Conservation (phyloP, 1,140 invertebrate genomes). For the Panulirus ornatus region DNA sequence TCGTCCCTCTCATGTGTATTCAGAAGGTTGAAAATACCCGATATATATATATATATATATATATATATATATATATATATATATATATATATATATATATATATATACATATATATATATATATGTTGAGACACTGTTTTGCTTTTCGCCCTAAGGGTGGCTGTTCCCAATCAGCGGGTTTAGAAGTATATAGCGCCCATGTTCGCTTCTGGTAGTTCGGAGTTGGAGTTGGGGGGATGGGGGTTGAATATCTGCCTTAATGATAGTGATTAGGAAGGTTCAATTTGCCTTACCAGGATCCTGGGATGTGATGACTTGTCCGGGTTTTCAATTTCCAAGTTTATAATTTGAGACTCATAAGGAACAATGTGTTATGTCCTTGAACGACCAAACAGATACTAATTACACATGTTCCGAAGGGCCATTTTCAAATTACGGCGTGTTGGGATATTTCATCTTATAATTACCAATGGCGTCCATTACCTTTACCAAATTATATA, state of each 20-base stretch:
- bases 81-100: neutral
- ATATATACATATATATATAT: neutral
- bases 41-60: neutral
- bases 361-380: constrained; percentile 43
- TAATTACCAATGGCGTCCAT: constrained; percentile 55
- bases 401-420: constrained; percentile 51
- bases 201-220: constrained; percentile 22
- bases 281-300: constrained; percentile 46
- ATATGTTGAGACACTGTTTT: neutral
- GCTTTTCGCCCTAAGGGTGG: neutral
- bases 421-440: constrained; percentile 42
- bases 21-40: no score
- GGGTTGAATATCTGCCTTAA: constrained; percentile 24
- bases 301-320: neutral
- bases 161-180: constrained; percentile 20
- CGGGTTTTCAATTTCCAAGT: constrained; percentile 53
- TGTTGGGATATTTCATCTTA: constrained; percentile 37
- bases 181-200: constrained; percentile 18
- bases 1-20: no score
- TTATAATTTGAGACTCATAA: constrained; percentile 35
- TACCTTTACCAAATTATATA: constrained; percentile 47
- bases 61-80: neutral
- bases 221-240: no score
- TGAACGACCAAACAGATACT: constrained; percentile 36
- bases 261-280: constrained; percentile 50